Evolutionary conservation across 1,140 invertebrate species (phyloP), one percentile per base, ranked within the genome.

Genomic region (Pseudomyrmex sp.): DNA sequence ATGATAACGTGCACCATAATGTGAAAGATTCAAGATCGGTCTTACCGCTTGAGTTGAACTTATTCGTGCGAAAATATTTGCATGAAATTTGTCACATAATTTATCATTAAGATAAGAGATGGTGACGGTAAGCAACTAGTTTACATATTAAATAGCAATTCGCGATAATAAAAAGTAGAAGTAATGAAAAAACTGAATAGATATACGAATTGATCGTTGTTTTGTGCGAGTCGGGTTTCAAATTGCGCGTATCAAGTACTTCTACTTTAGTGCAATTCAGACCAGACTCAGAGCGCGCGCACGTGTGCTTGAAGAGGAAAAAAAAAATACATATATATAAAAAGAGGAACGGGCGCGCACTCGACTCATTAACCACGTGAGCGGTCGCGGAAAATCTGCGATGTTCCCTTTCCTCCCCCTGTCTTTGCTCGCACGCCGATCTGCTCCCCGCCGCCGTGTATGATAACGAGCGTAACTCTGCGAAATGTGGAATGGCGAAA

Each of bases 381-480:
- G 13, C 54, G 54, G 15, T 75, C 20, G 15, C 46, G 26, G 69
- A n/a, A 72, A 75, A 62, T 74, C 44, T 20, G 20, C 46, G 8
- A 74, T 75, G 20, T 75, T 46, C 13, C 20, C 44, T 12, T 23
- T 54, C n/a, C 15, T 46, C 23, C 13, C 46, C 23, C 12, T 74
- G 13, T 2, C 46, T 63, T 52, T 13, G n/a, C 15, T 35, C 73
- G 59, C 23, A 62, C 10, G 15, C 10, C 50, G 82, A 68, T 58
- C 70, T 74, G 50, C 2, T 80, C 63, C 79, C 59, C 63, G 62
- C 59, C 63, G 62, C 66, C 62, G 61, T 73, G 85, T 89, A 91
- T 91, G 91, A 91, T 91, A 91, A 91, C 90, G 90, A 91, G 90
- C 86, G 86, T 85, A 88, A 88, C 88, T 89, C 89, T 85, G 86